Base-by-base conservation (phyloP, 2,797 vertebrate species). In the Leptoclinus maculatus region DNA sequence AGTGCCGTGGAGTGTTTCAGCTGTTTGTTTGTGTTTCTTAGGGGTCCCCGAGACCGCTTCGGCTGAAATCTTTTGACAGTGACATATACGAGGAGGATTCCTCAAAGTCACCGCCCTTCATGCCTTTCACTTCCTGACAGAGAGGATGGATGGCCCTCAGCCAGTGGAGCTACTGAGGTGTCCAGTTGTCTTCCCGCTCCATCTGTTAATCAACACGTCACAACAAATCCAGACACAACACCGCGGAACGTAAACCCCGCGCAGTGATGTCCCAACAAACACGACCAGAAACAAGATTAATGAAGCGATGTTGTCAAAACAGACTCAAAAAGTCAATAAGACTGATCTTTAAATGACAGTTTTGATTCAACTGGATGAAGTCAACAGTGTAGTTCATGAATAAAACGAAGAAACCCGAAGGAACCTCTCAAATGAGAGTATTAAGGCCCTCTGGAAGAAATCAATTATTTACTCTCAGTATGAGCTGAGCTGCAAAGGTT, bases 181-280 rank as follows among this genome's bases (percentile, higher is more conserved):
- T 85, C 69, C 78, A 34, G 65, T 78, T 36, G 86, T 79, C 80
- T 77, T 74, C 66, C 71, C 32, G 66, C 81, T 75, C 76, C 74
- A 73, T 91, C 80, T 56, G 88, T 87, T 87, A 68, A 89, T 90
- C 88, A 90, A 78, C 87, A 87, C 82, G 67, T 84, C 77, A 34
- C 80, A 66, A 74, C 67, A 68, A 53, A 80, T 51, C 43, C 79
- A 91, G 87, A 88, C 88, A 83, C 84, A 86, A 91, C 84, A 82
- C 29, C 62, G 82, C 38, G 68, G 27, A 84, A 74, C 39, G 5
- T 45, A 57, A 64, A 60, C 63, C 9, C 49, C 4, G 29, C 64
- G 13, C 45, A 25, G 45, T 34, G 68, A 78, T 62, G 66, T 68
- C 82, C 58, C 6, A 54, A 59, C 57, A 79, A 74, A 70, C 60